Base-by-base conservation (phyloP, 2,888 invertebrate genomes). In the Lymantria dispar region DNA sequence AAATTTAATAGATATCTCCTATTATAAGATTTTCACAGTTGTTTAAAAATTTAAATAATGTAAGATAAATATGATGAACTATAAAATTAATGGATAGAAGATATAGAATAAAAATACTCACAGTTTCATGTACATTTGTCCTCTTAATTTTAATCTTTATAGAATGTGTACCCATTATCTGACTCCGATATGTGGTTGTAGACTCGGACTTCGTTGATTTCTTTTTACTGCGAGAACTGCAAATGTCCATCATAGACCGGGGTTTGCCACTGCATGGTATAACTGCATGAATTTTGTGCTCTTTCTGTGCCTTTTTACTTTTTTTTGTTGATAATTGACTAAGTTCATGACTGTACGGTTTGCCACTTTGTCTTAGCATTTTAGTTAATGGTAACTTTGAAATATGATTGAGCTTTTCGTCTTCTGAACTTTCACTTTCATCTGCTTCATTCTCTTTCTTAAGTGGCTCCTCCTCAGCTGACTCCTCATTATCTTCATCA, bases 121-220 rank as follows among this genome's bases (percentile, higher is more conserved):
- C 90, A 60, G 74, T 76, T 74, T 87, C 83, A 74, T 83, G 84
- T 62, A 78, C 64, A 72, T 79, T 88, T 70, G 94, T 94, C 83
- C 94, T 94, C 77, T 92, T 93, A 68, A 95, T 95, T 72, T 94
- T 93, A 71, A 95, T 92, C 80, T 94, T 95, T 72, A 95, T 94
- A 54, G 94, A 94, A 73, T 84, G 85, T 58, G 93, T 93, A 72
- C 94, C 94, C 64, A 94, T 93, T 67, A 94, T 93, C 81, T 93
- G 93, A 76, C 93, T 93, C 64, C 90, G 92, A 82, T 93, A 94
- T 64, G 92, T 93, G 64, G 90, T 72, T 56, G 77, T 76, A 66
- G 74, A 70, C 55, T 87, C 87, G 65, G 78, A 76, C 73, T 87
- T 89, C 75, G 87, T 89, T 7, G 85, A 85, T 70, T 91, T 89